Conservation (phyloP, 53 echinoderm and acorn worm species). For the Stichopus horrens region DNA sequence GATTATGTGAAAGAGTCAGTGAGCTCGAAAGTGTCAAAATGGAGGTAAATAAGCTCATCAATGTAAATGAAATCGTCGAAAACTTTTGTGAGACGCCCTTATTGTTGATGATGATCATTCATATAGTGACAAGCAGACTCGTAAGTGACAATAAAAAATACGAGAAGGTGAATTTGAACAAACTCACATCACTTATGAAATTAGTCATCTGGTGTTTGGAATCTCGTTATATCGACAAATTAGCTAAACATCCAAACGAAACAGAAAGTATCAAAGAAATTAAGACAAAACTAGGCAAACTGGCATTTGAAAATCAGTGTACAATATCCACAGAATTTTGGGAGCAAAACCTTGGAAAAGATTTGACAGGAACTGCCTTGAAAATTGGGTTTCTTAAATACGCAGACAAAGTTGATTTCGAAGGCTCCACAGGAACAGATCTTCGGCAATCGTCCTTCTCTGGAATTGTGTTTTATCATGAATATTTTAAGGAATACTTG, state of each 20-base stretch:
- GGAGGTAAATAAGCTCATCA: too few relatives aligned
- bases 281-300: not conserved
- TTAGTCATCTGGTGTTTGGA: constrained; percentile 8
- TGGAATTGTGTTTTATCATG: constrained; percentile 25
- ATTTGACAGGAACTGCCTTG: not conserved
- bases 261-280: not conserved
- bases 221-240: constrained; percentile 18
- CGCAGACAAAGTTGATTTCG: not conserved
- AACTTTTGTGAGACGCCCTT: not conserved
- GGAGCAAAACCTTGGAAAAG: too few relatives aligned
- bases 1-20: too few relatives aligned
- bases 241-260: not conserved
- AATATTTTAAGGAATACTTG: not conserved
- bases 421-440: not conserved
- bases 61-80: not conserved
- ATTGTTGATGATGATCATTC: constrained; percentile 13
- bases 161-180: not conserved
- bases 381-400: not conserved
- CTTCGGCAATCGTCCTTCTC: not conserved
- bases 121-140: not conserved
- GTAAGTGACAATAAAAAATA: not conserved
- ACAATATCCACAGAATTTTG: too few relatives aligned
- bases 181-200: not conserved
- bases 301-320: not conserved
- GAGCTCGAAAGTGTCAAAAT: too few relatives aligned